Evolutionary conservation across 1,140 invertebrate genomes (phyloP).

Genomic region (Halesus radiatus): DNA sequence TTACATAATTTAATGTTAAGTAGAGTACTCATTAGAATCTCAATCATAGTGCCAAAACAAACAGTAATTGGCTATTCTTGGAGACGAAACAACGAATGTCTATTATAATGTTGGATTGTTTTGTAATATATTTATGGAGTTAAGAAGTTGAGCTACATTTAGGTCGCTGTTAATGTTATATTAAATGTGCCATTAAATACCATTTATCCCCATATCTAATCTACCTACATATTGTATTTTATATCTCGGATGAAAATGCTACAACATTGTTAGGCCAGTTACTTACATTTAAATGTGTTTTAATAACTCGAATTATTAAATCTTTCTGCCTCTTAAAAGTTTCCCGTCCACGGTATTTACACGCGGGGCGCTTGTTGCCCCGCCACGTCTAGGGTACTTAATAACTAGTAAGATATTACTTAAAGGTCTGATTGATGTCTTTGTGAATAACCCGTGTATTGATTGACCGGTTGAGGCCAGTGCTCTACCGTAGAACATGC

Average conservation of each 20-base stretch:
- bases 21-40: conserved; percentile 45
- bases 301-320: conserved; percentile 15
- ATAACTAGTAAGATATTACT: conserved; percentile 38
- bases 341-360: conserved; percentile 53
- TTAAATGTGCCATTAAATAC: conserved; percentile 55
- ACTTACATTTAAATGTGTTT: conserved; percentile 49
- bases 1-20: conserved; percentile 41
- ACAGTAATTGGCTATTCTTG: conserved; percentile 29
- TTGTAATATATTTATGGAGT: conserved; percentile 52
- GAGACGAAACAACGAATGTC: conserved; percentile 33
- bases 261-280: conserved; percentile 50
- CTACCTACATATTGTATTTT: conserved; percentile 40
- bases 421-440: conserved; percentile 17
- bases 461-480: no score
- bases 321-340: conserved; percentile 45
- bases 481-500: no score
- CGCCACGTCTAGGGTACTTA: conserved; percentile 47
- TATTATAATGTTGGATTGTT: conserved; percentile 27
- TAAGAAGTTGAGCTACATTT: conserved; percentile 48
- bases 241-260: conserved; percentile 42
- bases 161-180: conserved; percentile 50
- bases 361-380: not conserved
- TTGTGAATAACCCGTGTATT: no score
- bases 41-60: conserved; percentile 33
- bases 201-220: conserved; percentile 44